Evolutionary conservation across 2,888 invertebrate genomes (phyloP), one percentile per base, ranked within the genome.

Genomic region (Campoletis raptor): DNA sequence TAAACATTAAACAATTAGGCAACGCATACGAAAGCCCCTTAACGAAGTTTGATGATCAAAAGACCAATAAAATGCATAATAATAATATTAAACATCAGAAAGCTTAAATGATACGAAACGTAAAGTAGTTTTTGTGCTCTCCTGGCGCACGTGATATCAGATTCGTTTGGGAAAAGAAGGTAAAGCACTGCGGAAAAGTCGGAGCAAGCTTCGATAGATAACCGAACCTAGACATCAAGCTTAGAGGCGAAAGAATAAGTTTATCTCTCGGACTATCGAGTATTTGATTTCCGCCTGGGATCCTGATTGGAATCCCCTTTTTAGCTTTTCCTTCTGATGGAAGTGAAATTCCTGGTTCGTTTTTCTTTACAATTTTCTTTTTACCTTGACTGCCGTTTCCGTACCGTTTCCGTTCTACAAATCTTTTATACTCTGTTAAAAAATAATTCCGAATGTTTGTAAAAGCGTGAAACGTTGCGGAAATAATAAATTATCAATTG

Each of bases 211-310:
- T 67, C 30, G 40, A 73, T 73, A 72, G 64, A 82, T 64, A 61
- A 48, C 48, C 40, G 30, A 69, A 24, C 42, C 30, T 37, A 10
- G 45, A 64, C 45, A 57, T 61, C 45, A 54, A 83, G 73, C 72
- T 72, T 74, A 66, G 36, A 70, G 82, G 64, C 74, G 85, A 79
- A 85, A 85, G 83, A 85, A 83, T 85, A 83, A 85, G 79, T 83
- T 82, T 80, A 70, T 70, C 79, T 76, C 80, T 82, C 64, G 79
- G 69, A 76, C 79, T 80, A 85, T 85, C 82, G 85, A 83, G 79
- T 83, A 85, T 85, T 85, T 85, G 80, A 85, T 85, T 83, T 85
- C 85, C 85, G 85, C 70, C 73, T 80, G 64, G 66, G 69, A 80
- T 69, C 80, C 79, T 83, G 85, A 85, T 85, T 85, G 74, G 80